Evolutionary conservation across 2,888 invertebrate genomes (phyloP).

Genomic region (Lamproptera curius): DNA sequence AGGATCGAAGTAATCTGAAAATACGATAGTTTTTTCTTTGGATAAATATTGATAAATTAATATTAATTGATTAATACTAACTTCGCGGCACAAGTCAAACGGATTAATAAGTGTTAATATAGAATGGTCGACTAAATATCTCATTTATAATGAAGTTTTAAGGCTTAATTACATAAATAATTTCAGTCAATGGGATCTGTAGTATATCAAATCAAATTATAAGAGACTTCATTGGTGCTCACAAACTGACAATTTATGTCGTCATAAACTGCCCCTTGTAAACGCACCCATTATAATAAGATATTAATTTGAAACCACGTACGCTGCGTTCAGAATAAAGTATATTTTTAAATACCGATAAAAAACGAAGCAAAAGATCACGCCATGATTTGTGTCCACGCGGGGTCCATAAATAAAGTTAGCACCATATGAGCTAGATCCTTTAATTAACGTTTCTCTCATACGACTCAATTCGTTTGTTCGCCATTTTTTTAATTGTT

Average conservation of each 20-base stretch:
- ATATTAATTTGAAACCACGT: too few relatives aligned
- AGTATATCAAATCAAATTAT: neutral
- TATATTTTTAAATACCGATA: neutral
- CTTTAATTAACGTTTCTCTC: constrained; percentile 58
- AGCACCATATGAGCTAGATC: constrained; percentile 27
- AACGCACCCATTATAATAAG: too few relatives aligned
- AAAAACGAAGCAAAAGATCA: neutral
- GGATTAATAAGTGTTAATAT: too few relatives aligned
- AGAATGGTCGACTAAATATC: too few relatives aligned
- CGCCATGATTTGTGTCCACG: constrained; percentile 14
- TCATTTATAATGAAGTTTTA: too few relatives aligned
- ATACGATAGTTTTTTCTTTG: too few relatives aligned
- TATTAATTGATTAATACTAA: too few relatives aligned
- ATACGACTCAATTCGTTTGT: constrained; percentile 43
- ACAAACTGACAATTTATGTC: neutral
- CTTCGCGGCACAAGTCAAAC: too few relatives aligned
- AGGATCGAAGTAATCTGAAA: too few relatives aligned
- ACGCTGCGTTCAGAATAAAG: constrained; percentile 31
- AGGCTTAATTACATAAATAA: too few relatives aligned
- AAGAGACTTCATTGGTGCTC: neutral
- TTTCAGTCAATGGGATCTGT: too few relatives aligned
- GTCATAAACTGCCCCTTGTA: neutral
- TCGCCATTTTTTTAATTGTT: constrained; percentile 24
- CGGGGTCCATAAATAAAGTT: constrained; percentile 13
- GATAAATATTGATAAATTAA: too few relatives aligned